Conservation (phyloP, 2,113 vertebrate species). For the Cavia aperea region DNA sequence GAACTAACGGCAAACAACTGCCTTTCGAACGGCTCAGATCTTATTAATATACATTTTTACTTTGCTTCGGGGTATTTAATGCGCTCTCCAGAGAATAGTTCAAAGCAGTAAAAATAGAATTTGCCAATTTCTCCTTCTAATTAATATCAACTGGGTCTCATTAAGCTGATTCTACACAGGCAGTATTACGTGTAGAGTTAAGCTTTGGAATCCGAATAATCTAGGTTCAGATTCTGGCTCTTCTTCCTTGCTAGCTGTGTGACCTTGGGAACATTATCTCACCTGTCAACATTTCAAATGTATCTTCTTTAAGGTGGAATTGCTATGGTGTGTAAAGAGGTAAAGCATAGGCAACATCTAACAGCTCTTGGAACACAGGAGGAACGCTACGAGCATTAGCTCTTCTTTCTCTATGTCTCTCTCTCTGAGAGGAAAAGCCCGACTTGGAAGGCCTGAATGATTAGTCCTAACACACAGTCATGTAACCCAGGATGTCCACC, state of each 20-base stretch:
- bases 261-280: not conserved
- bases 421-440: not conserved
- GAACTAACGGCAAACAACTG: constrained; percentile 58
- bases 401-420: not conserved
- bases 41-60: constrained; percentile 65
- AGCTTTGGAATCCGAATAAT: not conserved
- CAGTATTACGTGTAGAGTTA: not conserved
- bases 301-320: not conserved
- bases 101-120: constrained; percentile 61
- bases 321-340: constrained; percentile 3
- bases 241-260: not conserved
- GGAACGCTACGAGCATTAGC: not conserved
- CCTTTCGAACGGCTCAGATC: constrained; percentile 60
- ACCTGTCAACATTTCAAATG: not conserved
- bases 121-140: constrained; percentile 68
- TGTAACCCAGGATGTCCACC: not conserved
- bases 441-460: not conserved
- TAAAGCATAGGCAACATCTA: not conserved
- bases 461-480: not conserved
- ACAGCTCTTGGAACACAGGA: not conserved
- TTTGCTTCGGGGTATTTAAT: constrained; percentile 64
- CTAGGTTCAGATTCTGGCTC: not conserved
- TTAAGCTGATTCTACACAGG: constrained; percentile 38
- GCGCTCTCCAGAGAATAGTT: constrained; percentile 63
- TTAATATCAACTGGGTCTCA: constrained; percentile 64